Evolutionary conservation across 1,140 invertebrate genomes (phyloP), one percentile per base, ranked within the genome.

Genomic region (Whitmania pigra): DNA sequence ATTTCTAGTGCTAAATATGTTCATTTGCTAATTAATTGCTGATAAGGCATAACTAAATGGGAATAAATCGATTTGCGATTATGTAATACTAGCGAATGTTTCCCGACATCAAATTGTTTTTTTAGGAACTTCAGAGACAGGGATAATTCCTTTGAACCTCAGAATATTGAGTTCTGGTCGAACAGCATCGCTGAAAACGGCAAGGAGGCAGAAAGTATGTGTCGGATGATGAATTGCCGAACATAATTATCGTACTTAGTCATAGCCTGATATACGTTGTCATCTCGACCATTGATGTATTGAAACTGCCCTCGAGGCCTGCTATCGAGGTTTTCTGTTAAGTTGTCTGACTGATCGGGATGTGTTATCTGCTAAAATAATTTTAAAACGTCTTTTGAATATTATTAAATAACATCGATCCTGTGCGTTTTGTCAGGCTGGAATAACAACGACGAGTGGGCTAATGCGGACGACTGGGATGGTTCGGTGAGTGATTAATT

Each of bases 381-480:
- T 11, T 11, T 49, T 5, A 49, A 49, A 17, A 15, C 1, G 0
- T 17, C 15, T 17, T 3, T 49, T 7, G 13, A 49, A 17, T 13
- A 49, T 49, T 25, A 63, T 63, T 63, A 25, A 25, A 25, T 63
- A n/a, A 63, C 22, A 25, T 18, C 18, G 0, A 25, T 25, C 22
- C 22, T 18, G 22, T 57, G 9, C 25, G 5, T 57, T 57, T 9
- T 57, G 54, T 18, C 75, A 67, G 80, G 81, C 66, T 86, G 78
- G 85, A 78, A 76, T 49, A 85, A 77, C 18, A 84, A 87, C 77
- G 90, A 93, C 81, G 91, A 94, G 77, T 94, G 91, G 91, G 91
- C 92, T 78, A 63, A 63, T 31, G 92, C 91, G 78, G 91, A 93
- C 82, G 91, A 93, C 79, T 94, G 92, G 82, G 91, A 90, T 13